Evolutionary conservation across 2,888 invertebrate species (phyloP).

Genomic region (Ennomos fuscantarius): DNA sequence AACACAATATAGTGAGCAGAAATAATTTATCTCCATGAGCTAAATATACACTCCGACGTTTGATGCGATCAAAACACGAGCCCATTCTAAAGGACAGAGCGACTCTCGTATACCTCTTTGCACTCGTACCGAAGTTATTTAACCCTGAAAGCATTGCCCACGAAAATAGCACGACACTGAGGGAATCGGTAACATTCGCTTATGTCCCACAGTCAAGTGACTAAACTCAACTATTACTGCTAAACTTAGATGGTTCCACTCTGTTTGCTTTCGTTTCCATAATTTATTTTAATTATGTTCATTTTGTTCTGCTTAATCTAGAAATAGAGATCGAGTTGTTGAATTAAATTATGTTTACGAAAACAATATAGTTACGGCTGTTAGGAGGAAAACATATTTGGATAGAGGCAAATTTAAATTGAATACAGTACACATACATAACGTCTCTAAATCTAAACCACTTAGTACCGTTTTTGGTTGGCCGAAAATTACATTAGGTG

Average conservation of each 20-base stretch:
- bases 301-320: constrained; percentile 28
- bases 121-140: constrained; percentile 70
- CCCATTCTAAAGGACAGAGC: constrained; percentile 62
- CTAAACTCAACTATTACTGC: constrained; percentile 37
- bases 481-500: constrained; percentile 31
- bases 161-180: constrained; percentile 71
- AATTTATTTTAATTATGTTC: constrained; percentile 39
- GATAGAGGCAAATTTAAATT: constrained; percentile 4
- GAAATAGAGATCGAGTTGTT: constrained; percentile 20
- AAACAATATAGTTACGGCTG: background rate
- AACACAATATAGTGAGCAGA: constrained; percentile 42
- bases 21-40: constrained; percentile 59
- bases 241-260: constrained; percentile 37
- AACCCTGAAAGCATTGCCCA: constrained; percentile 76
- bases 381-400: background rate
- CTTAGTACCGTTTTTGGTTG: constrained; percentile 10
- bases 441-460: background rate
- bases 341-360: constrained; percentile 15
- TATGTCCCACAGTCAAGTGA: constrained; percentile 28
- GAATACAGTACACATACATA: background rate
- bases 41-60: constrained; percentile 60
- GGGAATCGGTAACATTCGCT: constrained; percentile 62
- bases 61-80: constrained; percentile 60
- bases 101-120: background rate
- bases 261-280: constrained; percentile 33